These are phyloP conservation scores for Oikopleura albicans DNA, from an alignment of 23 tunicate genomes.

Conservation along the genomic window DNA sequence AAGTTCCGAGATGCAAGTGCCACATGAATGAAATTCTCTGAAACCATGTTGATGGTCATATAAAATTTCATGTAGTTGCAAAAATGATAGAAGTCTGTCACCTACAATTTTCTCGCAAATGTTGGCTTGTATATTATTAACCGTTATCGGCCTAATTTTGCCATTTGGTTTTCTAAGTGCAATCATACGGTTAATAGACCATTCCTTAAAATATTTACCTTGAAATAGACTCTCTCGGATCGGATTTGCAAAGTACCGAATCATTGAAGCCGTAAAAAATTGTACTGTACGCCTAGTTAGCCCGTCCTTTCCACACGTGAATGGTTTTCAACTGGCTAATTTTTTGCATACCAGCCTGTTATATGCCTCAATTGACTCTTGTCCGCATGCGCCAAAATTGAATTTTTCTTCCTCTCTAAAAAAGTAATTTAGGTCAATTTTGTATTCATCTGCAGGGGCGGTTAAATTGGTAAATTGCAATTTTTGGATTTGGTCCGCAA, in stretches of 20 bases:
- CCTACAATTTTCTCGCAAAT: neutral
- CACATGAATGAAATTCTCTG: neutral
- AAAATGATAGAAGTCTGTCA: neutral
- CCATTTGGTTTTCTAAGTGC: neutral
- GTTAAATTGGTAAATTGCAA: no score
- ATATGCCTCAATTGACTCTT: no score
- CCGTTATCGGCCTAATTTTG: neutral
- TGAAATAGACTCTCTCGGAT: neutral
- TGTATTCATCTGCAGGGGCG: no score
- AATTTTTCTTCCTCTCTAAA: no score
- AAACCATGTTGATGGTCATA: neutral
- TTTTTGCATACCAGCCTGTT: no score
- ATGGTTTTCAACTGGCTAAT: neutral
- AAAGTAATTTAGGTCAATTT: no score
- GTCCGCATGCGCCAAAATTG: no score
- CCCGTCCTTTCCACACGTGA: neutral
- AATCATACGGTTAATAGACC: neutral
- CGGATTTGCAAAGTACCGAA: neutral
- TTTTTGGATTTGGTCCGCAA: no score
- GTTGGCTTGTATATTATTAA: neutral
- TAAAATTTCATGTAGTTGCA: neutral
- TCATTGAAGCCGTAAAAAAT: neutral
- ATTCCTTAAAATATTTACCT: neutral
- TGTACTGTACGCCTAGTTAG: neutral
- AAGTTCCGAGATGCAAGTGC: neutral